Evolutionary conservation across 2,797 vertebrate genomes (phyloP), one percentile per base, ranked within the genome.

Genomic region (Meriones psammophilus): DNA sequence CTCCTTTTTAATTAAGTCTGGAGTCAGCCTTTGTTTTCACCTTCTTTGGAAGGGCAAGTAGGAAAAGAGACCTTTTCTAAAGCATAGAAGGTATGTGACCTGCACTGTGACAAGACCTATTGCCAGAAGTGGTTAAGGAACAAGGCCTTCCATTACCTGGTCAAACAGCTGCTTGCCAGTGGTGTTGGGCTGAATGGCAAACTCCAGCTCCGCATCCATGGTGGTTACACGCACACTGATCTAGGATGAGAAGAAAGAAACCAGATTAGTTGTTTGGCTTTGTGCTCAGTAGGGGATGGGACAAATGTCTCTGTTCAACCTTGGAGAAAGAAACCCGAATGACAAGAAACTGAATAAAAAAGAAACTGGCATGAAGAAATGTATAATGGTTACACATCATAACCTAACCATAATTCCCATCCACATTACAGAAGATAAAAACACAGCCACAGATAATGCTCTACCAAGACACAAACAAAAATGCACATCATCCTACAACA

Each of bases 161-260:
- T 99, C 99, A 93, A 99, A 99, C 64, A 99, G 99, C 96, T 99
- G 99, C 97, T 99, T 99, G 97, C 99, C 99, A 4, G 99, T 99
- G 36, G 99, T 99, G 98, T 99, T 99, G 97, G 99, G 99, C 98
- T 99, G 99, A 98, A 99, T 99, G 97, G 99, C 99, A 98, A 99
- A 99, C 98, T 99, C 99, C 99, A 99, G 98, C 98, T 99, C 99
- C 92, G 99, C 99, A 79, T 99, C 99, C 99, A 99, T 99, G 92
- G 99, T 99, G 95, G 99, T 99, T 96, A 99, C 99, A 91, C 99
- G 99, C 88, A 99, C 99, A 95, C 99, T 99, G 98, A 99, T 99
- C 99, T 99, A 98, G 80, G 81, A 97, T 96, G 86, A 98, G 94
- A 98, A 93, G 64, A 92, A 95, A 92, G 26, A 42, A 92, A n/a